Base-by-base conservation (phyloP, 2,797 vertebrate species). In the Pristis pectinata region DNA sequence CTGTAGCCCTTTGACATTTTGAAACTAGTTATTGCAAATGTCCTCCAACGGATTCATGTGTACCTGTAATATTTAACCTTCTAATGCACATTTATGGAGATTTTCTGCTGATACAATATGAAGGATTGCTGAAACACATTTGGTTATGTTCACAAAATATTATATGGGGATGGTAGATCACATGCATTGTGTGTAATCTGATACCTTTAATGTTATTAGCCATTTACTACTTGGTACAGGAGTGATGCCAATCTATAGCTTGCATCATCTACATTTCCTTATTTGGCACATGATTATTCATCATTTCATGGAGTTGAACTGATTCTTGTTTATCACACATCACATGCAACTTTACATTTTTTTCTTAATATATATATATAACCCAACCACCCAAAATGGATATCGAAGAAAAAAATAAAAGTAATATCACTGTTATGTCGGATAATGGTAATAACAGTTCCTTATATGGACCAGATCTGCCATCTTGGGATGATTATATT, bases 401-500 rank as follows among this genome's bases (percentile, higher is more conserved):
- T 97, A 96, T 97, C 95, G 96, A 96, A 95, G 95, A 96, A 24
- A 95, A 96, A 95, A 96, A 96, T 80, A 95, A 1, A 95, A 96
- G 94, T 95, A 97, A 97, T 95, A 96, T 95, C 95, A 98, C 97
- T 61, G 94, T 95, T 94, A 95, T 92, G 61, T 95, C 95, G 6
- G 95, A 96, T 95, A 79, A 94, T 59, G 97, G 97, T 94, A 95
- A 76, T 67, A 97, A 97, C 76, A 94, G 95, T 94, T 53, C 95
- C 94, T 94, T 96, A 94, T 96, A 95, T 94, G 96, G 97, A 93
- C 95, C 95, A 4, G 95, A 95, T 95, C 97, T 97, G 95, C 97
- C 97, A 13, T 95, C 96, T 49, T 98, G 98, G 98, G 97, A 98
- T 91, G 97, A 97, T 93, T 97, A 97, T 64, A 95, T 87, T 93